Conservation (phyloP, 1,140 invertebrate species). For the Macrobrachium nipponense region DNA sequence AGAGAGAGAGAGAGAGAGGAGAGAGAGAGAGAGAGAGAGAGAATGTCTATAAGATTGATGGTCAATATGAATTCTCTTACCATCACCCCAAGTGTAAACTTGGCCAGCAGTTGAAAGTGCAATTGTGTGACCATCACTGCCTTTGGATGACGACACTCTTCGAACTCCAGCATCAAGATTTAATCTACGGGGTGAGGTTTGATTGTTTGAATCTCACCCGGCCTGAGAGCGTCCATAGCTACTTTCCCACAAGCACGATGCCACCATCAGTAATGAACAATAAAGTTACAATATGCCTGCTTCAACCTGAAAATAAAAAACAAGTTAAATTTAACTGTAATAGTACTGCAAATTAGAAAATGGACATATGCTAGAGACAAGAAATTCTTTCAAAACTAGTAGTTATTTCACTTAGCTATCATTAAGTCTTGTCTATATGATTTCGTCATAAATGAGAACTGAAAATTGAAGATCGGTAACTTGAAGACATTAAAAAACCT, state of each 20-base stretch:
- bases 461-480: too few species aligned
- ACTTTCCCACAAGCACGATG: slow-evolving; percentile 75
- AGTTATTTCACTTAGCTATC: too few species aligned
- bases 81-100: slow-evolving; percentile 78
- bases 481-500: too few species aligned
- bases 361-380: too few species aligned
- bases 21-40: too few species aligned
- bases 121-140: slow-evolving; percentile 75
- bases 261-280: slow-evolving; percentile 74
- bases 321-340: not conserved
- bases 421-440: too few species aligned
- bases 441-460: too few species aligned
- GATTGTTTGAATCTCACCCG: slow-evolving; percentile 74
- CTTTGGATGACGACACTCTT: slow-evolving; percentile 73
- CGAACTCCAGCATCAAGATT: slow-evolving; percentile 70
- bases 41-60: too few species aligned
- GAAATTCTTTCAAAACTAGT: too few species aligned
- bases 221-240: slow-evolving; percentile 74
- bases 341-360: too few species aligned
- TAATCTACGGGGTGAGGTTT: slow-evolving; percentile 71
- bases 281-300: slow-evolving; percentile 78
- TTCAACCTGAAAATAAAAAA: slow-evolving; percentile 71
- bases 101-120: slow-evolving; percentile 74
- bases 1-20: too few species aligned
- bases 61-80: slow-evolving; percentile 66